These are phyloP conservation scores for Siphamia tubifer DNA, from an alignment of 2,113 vertebrate genomes.

Conservation along the genomic window DNA sequence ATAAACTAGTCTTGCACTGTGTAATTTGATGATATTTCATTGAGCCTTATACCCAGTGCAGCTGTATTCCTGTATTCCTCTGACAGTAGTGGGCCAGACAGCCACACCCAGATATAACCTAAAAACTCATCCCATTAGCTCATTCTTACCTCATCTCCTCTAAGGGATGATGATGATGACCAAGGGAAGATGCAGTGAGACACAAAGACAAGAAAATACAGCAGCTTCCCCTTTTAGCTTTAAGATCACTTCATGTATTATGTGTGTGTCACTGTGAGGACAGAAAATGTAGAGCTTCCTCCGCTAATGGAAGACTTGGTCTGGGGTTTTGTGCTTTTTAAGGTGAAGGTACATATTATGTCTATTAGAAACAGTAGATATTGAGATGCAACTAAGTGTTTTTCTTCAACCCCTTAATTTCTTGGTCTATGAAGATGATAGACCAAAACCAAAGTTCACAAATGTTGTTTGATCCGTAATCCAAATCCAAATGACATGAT, in stretches of 20 bases:
- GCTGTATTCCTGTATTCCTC: constrained; percentile 10
- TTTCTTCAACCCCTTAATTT: no score
- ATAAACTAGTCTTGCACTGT: no score
- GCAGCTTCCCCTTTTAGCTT: constrained; percentile 15
- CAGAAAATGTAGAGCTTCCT: no score
- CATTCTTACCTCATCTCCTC: constrained; percentile 65
- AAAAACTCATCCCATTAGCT: constrained; percentile 60
- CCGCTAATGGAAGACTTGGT: no score
- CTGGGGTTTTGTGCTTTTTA: no score
- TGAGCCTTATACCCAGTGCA: neutral
- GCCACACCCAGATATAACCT: constrained; percentile 44
- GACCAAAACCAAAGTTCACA: no score
- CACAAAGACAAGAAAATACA: constrained; percentile 9
- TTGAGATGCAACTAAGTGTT: no score
- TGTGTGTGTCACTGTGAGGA: constrained; percentile 1
- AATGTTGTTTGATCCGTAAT: no score
- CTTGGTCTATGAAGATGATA: no score
- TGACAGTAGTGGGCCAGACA: constrained; percentile 18
- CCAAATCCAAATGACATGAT: no score
- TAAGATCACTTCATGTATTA: neutral
- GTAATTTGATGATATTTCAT: neutral
- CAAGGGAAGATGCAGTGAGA: constrained; percentile 42
- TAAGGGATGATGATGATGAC: constrained; percentile 56
- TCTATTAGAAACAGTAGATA: no score
- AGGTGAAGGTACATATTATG: no score